Percentiles rank a stretch among this genome's conserved stretches.
Evolutionary conservation across 2,113 vertebrate genomes (phyloP).

Genomic region (Puma concolor): DNA sequence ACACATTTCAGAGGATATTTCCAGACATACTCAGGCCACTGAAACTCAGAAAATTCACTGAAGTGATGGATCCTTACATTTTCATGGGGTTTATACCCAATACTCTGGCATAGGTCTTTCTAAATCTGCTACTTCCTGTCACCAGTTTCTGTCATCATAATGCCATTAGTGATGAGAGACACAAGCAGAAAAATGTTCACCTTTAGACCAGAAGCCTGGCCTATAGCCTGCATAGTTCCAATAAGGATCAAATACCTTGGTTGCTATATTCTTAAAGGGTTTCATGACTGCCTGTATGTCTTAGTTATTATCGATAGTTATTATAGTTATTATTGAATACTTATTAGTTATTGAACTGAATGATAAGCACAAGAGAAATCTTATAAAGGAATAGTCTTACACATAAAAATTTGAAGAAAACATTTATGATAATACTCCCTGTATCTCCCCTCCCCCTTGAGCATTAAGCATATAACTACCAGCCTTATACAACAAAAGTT

Average conservation of each 20-base stretch:
- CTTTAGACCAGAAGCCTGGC: background rate
- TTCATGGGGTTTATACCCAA: background rate
- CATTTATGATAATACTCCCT: background rate
- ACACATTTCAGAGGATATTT: background rate
- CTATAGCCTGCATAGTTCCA: background rate
- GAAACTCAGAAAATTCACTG: background rate
- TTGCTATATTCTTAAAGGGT: background rate
- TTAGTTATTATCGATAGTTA: too few relatives aligned
- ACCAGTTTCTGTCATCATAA: background rate
- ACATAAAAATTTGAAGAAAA: background rate
- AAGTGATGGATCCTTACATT: background rate
- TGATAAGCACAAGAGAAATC: background rate
- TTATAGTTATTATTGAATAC: background rate
- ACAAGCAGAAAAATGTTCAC: background rate
- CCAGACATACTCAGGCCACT: background rate
- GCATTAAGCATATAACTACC: background rate
- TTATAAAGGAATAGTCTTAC: background rate
- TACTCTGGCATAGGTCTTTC: background rate
- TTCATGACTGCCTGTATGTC: background rate
- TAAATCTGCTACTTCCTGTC: background rate
- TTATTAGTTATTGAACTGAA: background rate
- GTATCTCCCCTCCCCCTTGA: background rate
- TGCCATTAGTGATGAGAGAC: background rate
- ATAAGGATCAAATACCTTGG: background rate
- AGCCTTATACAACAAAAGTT: background rate